phyloP scores from a whole-genome alignment of 2,888 invertebrate species.

The Sinhomidia bicolor region DNA sequence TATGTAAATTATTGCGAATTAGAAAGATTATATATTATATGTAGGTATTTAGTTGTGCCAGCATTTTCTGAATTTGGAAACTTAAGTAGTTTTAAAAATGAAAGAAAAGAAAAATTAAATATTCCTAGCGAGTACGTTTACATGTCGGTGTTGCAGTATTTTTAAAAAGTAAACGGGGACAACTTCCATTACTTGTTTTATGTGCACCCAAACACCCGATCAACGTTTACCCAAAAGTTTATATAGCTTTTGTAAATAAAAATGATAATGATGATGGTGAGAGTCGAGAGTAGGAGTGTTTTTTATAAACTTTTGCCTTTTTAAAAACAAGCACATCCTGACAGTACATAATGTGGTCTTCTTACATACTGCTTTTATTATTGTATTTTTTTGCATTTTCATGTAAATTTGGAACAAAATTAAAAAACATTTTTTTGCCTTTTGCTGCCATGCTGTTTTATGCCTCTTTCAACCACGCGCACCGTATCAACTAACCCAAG shows the following conservation, averaged over 20 bases:
- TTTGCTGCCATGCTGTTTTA: background rate
- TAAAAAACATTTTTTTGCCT: background rate
- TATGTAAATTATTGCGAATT: no score
- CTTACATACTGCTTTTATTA: background rate
- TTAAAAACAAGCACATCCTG: background rate
- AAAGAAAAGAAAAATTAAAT: no score
- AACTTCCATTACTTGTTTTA: no score
- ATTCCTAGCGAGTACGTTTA: no score
- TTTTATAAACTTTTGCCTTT: background rate
- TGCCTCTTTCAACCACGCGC: background rate
- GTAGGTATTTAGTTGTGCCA: no score
- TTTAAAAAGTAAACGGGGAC: no score
- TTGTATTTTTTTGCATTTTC: background rate
- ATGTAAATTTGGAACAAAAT: conserved; percentile 7
- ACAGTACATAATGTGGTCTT: background rate
- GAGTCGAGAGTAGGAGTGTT: background rate
- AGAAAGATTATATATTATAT: no score
- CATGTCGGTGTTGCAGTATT: no score
- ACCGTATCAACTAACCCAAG: conserved; percentile 5
- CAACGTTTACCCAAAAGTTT: background rate
- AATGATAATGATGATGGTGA: background rate
- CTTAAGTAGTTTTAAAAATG: no score
- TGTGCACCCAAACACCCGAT: no score
- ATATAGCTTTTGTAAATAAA: background rate
- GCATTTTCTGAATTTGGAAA: background rate